phyloP scores from a whole-genome alignment of 2,797 vertebrate species.

The Oreochromis mossambicus region DNA sequence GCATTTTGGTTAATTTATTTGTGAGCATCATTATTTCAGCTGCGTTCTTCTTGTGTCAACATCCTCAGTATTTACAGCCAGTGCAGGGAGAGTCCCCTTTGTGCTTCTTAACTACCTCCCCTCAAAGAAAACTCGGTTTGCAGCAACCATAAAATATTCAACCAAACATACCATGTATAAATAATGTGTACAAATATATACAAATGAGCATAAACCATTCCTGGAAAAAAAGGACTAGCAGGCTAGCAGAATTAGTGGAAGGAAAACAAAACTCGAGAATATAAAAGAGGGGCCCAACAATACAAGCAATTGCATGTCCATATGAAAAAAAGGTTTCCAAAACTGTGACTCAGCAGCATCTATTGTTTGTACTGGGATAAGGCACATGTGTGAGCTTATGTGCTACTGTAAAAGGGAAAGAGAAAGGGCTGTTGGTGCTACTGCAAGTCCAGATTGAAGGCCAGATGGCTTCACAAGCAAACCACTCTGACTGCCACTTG shows the following conservation, averaged over 20 bases:
- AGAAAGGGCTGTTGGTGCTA: slow-evolving; percentile 20
- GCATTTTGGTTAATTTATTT: neutral
- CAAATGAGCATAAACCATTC: neutral
- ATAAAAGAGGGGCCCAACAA: neutral
- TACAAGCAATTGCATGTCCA: neutral
- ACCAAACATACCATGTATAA: neutral
- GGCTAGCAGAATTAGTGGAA: neutral
- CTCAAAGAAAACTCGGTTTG: neutral
- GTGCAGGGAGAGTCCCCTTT: neutral
- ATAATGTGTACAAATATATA: neutral
- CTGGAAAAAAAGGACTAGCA: neutral
- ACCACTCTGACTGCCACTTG: slow-evolving; percentile 36
- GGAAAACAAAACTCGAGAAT: neutral
- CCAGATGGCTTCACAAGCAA: slow-evolving; percentile 71
- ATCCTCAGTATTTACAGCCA: neutral
- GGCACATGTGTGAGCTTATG: slow-evolving; percentile 3
- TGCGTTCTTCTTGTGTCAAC: neutral
- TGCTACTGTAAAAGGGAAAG: slow-evolving; percentile 12
- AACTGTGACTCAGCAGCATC: slow-evolving; percentile 16
- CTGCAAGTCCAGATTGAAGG: slow-evolving; percentile 56
- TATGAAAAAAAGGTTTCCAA: neutral
- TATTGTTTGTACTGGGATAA: neutral
- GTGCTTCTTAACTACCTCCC: neutral
- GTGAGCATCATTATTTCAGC: neutral
- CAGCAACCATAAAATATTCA: neutral